These are phyloP conservation scores for Piprites chloris DNA, from an alignment of 2,113 vertebrate species.

Conservation along the genomic window DNA sequence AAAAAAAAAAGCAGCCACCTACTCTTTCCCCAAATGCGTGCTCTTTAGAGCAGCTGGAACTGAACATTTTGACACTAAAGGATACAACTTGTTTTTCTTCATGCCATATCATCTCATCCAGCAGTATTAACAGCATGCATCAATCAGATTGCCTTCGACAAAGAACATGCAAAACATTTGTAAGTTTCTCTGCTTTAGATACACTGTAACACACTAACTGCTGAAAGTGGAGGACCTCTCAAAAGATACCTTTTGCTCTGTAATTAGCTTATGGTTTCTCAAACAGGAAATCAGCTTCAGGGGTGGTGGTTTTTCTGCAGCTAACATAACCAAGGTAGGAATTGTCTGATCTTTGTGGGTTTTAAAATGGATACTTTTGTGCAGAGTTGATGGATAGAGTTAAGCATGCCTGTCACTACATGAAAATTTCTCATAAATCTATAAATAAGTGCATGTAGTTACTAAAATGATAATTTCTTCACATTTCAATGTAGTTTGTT, in stretches of 20 bases:
- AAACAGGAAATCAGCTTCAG: constrained; percentile 73
- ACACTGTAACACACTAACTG: not conserved
- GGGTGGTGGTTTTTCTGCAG: constrained; percentile 66
- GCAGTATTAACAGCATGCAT: not conserved
- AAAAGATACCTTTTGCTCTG: constrained; percentile 44
- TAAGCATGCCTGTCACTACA: not conserved
- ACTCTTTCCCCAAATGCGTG: not conserved
- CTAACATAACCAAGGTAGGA: constrained; percentile 51
- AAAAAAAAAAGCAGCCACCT: not conserved
- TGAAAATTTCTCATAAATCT: not conserved
- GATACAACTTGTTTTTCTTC: not conserved
- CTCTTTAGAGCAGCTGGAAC: not conserved
- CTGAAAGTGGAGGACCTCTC: constrained; percentile 34
- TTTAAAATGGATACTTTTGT: constrained; percentile 33
- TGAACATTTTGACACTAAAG: not conserved
- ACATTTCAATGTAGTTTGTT: not conserved
- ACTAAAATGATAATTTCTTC: not conserved
- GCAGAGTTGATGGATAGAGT: not conserved
- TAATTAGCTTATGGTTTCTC: constrained; percentile 61
- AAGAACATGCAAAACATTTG: not conserved
- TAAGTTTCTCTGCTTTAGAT: not conserved
- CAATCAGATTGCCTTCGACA: not conserved
- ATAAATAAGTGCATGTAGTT: not conserved
- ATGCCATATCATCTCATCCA: not conserved
- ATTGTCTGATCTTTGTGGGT: constrained; percentile 62